phyloP scores from a whole-genome alignment of 2,888 invertebrate species.

The Himalopsyche japonica region DNA sequence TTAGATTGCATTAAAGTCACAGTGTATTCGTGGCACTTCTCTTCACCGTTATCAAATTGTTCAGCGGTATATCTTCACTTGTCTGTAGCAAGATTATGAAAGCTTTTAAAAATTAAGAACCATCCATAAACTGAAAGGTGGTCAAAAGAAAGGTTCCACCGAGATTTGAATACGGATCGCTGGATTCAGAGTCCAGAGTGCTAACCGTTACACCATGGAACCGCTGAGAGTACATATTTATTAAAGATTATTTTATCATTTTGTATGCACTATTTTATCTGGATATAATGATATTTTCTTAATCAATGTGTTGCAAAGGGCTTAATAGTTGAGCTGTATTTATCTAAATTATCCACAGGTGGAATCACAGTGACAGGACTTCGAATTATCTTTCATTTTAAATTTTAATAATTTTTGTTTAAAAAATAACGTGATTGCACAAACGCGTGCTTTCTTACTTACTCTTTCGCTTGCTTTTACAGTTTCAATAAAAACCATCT shows the following conservation, averaged over 20 bases:
- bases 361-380: too few relatives aligned
- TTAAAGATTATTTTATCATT: neutral
- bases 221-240: constrained; percentile 43
- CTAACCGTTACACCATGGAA: constrained; percentile 69
- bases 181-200: constrained; percentile 68
- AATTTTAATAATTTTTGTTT: too few relatives aligned
- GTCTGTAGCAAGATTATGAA: neutral
- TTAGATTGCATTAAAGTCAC: neutral
- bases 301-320: neutral
- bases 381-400: too few relatives aligned
- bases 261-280: neutral
- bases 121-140: neutral
- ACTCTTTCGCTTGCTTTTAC: too few relatives aligned
- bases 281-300: neutral
- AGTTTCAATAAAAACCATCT: too few relatives aligned
- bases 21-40: neutral
- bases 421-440: too few relatives aligned
- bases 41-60: neutral
- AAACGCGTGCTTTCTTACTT: too few relatives aligned
- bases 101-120: neutral
- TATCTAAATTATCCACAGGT: too few relatives aligned
- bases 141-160: constrained; percentile 55
- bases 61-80: neutral
- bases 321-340: too few relatives aligned
- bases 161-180: constrained; percentile 67